Base-by-base conservation (phyloP, 1,140 invertebrate species). In the Ptiloglossa arizonensis region DNA sequence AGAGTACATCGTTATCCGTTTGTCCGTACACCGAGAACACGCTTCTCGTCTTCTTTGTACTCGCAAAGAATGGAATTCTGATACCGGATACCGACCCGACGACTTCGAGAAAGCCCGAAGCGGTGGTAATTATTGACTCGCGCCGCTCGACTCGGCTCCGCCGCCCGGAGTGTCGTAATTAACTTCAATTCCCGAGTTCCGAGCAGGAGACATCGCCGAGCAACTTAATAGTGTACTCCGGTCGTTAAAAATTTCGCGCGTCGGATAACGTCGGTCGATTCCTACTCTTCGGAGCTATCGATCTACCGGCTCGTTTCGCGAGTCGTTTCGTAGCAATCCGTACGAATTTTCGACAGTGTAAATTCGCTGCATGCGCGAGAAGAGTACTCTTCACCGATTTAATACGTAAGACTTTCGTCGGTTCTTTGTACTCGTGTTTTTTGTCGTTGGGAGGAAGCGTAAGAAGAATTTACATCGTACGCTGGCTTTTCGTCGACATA, bases 91-190 rank as follows among this genome's bases (percentile, higher is more conserved):
- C 13, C 32, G 54, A 29, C 24, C 29, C n/a, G 13, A 41, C 66
- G 17, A 22, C 52, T 41, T 11, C 2, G 11, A 38, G 68, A 4
- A 41, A 27, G 35, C 41, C 19, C 35, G 22, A 57, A 27, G 38
- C 56, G 35, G 35, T 38, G 24, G 67, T 44, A 69, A 69, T 69
- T 69, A 69, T 69, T 54, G 67, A 69, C 67, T 27, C 24, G 67
- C 19, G 11, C 52, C 8, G 44, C 35, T 69, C 8, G 22, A 56
- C 27, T n/a, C n/a, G n/a, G 52, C 44, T 69, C 52, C 17, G 22
- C 48, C 22, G 46, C 1, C 52, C 9, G 24, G 22, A 17, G 54
- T 32, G 24, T 56, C 19, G 27, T 57, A 32, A 57, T 57, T 57
- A 57, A 57, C 54, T 57, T 57, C 27, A 17, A 27, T 19, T n/a